phyloP scores from a whole-genome alignment of 2,113 vertebrate genomes.

The Hiodon tergisus region DNA sequence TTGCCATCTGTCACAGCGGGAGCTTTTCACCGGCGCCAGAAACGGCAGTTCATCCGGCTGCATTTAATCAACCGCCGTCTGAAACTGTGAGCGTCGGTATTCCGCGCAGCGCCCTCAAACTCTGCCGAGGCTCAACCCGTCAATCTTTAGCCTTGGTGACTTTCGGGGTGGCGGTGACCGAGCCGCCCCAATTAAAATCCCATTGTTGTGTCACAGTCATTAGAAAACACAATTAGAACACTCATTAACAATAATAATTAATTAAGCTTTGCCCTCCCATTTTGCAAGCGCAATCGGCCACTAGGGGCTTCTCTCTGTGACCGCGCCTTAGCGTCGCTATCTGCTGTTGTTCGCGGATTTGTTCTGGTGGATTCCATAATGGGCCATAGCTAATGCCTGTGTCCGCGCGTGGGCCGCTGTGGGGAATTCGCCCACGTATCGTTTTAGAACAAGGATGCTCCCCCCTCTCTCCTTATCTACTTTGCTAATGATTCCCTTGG shows the following conservation, averaged over 20 bases:
- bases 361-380: background rate
- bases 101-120: background rate
- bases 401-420: background rate
- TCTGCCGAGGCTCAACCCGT: background rate
- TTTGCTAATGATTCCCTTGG: constrained; percentile 11
- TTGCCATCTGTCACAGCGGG: background rate
- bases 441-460: background rate
- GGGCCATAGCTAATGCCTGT: background rate
- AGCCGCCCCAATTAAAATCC: constrained; percentile 10
- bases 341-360: background rate
- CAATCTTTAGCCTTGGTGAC: background rate
- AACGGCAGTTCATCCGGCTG: background rate
- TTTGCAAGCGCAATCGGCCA: background rate
- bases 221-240: constrained; percentile 11
- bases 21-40: background rate
- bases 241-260: constrained; percentile 9
- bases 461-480: background rate
- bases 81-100: background rate
- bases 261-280: background rate
- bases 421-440: background rate
- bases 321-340: background rate
- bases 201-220: constrained; percentile 11
- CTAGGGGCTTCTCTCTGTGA: background rate
- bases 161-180: background rate
- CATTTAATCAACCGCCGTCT: background rate